Base-by-base conservation (phyloP, 2,888 invertebrate species). In the Platynereis dumerilii region DNA sequence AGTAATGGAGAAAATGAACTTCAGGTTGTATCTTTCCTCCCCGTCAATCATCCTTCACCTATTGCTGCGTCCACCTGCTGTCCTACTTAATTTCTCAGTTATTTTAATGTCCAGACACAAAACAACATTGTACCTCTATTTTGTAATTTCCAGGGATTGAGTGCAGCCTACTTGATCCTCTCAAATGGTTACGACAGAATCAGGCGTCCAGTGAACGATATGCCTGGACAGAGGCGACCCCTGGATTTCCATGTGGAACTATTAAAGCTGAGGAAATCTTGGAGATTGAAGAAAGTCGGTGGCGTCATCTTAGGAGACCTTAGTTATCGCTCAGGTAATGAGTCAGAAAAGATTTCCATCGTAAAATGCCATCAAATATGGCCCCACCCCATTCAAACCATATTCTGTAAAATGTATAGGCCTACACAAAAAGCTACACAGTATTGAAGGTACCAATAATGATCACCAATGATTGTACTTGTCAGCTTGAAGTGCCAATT, bases 261-360 rank as follows among this genome's bases (percentile, higher is more conserved):
- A 62, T 83, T 96, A 28, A 87, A 93, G 66, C 86, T 97, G 55
- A 85, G 97, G 45, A 96, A 96, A 80, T 94, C 94, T 80, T 97
- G 96, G 96, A 87, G 96, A 56, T 85, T 97, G n/a, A 95, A 96
- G 81, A 96, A 96, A 86, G 94, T 95, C 0, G 94, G 94, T 0
- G 95, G 94, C 81, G 91, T 92, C 0, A 97, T 97, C 65, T 91
- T 97, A 60, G 97, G 97, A 0, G 97, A 97, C 85, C 88, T 97
- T 5, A 96, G 96, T 82, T 97, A 96, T 80, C 88, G 94, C 69
- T 95, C 96, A 75, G 88, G 88, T 88, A 72, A 67, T n/a, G n/a
- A n/a, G n/a, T n/a, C n/a, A n/a, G n/a, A n/a, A n/a, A n/a, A n/a
- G n/a, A n/a, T n/a, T n/a, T n/a, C 58, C 44, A 17, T 15, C 42